Conservation (phyloP, 2,797 vertebrate genomes). For the Syngnathus rostellatus region DNA sequence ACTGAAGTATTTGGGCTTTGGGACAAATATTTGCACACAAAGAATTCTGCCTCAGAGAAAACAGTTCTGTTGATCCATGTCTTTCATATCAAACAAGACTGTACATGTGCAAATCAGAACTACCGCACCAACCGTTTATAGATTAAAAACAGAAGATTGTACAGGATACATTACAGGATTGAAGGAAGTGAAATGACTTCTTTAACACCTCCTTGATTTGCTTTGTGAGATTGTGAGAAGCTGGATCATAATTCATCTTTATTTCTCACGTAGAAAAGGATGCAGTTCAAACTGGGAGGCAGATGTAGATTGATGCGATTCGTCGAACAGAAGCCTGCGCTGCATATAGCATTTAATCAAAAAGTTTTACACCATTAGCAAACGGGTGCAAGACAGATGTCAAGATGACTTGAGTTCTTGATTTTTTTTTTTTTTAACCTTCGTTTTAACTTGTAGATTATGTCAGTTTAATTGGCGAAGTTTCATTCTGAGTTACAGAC, state of each 20-base stretch:
- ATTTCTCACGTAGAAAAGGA: constrained; percentile 41
- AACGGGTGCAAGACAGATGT: constrained; percentile 35
- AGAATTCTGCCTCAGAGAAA: no score
- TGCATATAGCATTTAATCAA: constrained; percentile 30
- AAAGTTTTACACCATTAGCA: constrained; percentile 30
- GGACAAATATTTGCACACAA: no score
- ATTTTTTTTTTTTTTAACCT: constrained; percentile 24
- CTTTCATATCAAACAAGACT: no score
- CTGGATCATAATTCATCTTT: constrained; percentile 41
- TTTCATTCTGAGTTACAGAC: constrained; percentile 11
- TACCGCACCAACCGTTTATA: neutral
- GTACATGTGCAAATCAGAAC: no score
- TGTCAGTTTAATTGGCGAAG: constrained; percentile 12
- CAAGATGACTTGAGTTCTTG: constrained; percentile 32
- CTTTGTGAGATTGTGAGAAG: constrained; percentile 15
- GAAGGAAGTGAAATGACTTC: constrained; percentile 5
- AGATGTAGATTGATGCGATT: constrained; percentile 55
- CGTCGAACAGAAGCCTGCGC: constrained; percentile 35
- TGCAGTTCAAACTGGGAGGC: constrained; percentile 45
- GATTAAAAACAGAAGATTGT: no score
- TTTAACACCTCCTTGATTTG: constrained; percentile 3
- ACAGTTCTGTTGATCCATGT: no score
- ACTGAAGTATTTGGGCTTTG: no score
- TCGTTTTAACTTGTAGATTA: constrained; percentile 17
- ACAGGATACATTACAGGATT: neutral